Conservation (phyloP, 64 coral and sea anemone genomes). For the Stichodactyla helianthus region DNA sequence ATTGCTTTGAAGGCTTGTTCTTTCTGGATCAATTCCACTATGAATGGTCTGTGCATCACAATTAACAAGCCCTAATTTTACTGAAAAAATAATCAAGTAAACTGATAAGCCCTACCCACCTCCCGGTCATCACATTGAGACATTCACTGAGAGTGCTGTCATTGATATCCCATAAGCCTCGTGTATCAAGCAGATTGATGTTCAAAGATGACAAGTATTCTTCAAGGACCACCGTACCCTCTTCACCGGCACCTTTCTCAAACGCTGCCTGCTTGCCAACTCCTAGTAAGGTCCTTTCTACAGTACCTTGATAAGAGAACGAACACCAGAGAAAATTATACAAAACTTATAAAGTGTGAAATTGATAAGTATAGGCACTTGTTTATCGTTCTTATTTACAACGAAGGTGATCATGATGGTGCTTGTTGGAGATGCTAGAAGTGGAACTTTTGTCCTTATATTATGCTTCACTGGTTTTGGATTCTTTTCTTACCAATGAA, state of each 20-base stretch:
- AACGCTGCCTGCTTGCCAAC: constrained; percentile 46
- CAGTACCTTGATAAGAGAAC: constrained; percentile 30
- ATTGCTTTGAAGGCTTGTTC: too few relatives aligned
- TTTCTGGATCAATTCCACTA: too few relatives aligned
- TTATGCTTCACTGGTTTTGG: too few relatives aligned
- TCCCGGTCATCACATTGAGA: constrained; percentile 57
- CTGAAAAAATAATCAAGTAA: neutral
- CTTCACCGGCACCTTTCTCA: constrained; percentile 57
- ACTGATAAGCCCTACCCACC: constrained; percentile 21
- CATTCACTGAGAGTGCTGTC: constrained; percentile 51
- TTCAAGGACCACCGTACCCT: constrained; percentile 56
- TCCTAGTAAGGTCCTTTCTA: constrained; percentile 57
- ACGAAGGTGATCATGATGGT: too few relatives aligned
- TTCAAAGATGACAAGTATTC: constrained; percentile 40
- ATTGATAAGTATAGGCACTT: too few relatives aligned
- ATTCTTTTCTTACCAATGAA: constrained; percentile 66
- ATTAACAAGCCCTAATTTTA: too few relatives aligned
- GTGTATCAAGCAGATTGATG: constrained; percentile 55
- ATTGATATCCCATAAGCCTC: constrained; percentile 59
- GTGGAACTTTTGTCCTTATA: too few relatives aligned
- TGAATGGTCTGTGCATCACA: too few relatives aligned
- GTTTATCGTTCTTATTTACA: too few relatives aligned
- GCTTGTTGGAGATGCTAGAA: too few relatives aligned
- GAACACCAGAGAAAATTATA: too few relatives aligned
- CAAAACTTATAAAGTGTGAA: too few relatives aligned